Evolutionary conservation across 2,113 vertebrate genomes (phyloP), one percentile per base, ranked within the genome.

Genomic region (Sisor rabdophorus): DNA sequence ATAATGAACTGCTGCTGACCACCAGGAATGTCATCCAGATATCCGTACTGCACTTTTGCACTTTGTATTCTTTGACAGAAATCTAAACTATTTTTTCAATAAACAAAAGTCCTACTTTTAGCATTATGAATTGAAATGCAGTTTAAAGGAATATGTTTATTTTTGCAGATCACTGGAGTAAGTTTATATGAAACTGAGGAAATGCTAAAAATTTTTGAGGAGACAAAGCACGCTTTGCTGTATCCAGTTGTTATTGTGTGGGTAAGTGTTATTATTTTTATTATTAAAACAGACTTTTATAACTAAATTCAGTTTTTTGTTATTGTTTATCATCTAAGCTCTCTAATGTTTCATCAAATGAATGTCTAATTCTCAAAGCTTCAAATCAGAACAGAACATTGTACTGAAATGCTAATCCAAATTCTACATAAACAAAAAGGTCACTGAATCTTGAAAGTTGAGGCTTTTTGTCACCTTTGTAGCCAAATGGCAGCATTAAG

Each of bases 11-110:
- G 79, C 83, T 88, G 54, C 60, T 82, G 32, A 83, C 86, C 72
- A 83, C 78, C 36, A 87, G 76, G 79, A 93, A 91, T 87, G 89
- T 92, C 77, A 88, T 93, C 84, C 87, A 87, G 63, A 16, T 93
- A 81, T 88, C 89, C 80, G 92, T 93, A 81, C 82, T 89, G 87
- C 79, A 19, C 61, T 22, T 26, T 75, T 82, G 30, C 16, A 58
- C 47, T 22, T 30, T n/a, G 16, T 67, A 67, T 48, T 47, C n/a
- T 48, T 67, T 1, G 1, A 11, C 24, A 69, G 65, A 68, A 67
- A 67, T 1, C 5, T 22, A 6, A 19, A 15, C 44, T 55, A 4
- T 59, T 19, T 19, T 10, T 72, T 32, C 15, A 7, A 48, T 20
- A 47, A 50, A 48, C 22, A 20, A 19, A 16, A 54, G 54, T n/a